phyloP scores from a whole-genome alignment of 2,797 vertebrate genomes.

The Chaetodon trifasciatus region DNA sequence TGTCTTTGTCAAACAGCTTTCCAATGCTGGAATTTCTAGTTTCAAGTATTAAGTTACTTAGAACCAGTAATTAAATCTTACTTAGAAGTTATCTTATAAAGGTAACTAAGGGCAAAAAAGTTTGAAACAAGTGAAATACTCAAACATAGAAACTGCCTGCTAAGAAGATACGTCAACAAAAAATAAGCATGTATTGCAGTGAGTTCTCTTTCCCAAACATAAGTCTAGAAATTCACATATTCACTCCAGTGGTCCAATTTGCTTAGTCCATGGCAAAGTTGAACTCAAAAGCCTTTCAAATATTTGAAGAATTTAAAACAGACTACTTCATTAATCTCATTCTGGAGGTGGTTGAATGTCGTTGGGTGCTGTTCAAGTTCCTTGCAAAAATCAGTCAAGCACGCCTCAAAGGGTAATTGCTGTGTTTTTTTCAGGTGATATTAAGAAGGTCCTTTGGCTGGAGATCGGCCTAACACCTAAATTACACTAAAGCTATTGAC shows the following conservation, averaged over 20 bases:
- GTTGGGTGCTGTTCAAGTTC: constrained; percentile 10
- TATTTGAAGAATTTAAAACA: constrained; percentile 17
- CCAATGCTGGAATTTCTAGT: too few species aligned
- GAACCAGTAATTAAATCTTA: too few species aligned
- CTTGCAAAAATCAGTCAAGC: constrained; percentile 46
- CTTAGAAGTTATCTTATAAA: too few species aligned
- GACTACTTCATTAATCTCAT: constrained; percentile 28
- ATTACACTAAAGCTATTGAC: constrained; percentile 40
- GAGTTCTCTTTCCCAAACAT: background rate
- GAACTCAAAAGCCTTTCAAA: constrained; percentile 26
- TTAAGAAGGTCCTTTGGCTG: constrained; percentile 38
- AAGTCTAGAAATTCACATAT: background rate
- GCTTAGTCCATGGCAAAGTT: constrained; percentile 13
- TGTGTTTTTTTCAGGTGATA: constrained; percentile 18
- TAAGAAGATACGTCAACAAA: too few species aligned
- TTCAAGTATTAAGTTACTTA: too few species aligned
- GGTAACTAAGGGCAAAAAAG: too few species aligned
- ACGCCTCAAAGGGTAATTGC: constrained; percentile 44
- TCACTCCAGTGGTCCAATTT: constrained; percentile 4
- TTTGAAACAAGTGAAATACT: too few species aligned
- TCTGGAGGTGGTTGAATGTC: constrained; percentile 22
- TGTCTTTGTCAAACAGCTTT: too few species aligned
- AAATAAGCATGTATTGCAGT: too few species aligned
- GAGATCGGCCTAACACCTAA: constrained; percentile 44
- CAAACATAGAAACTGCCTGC: too few species aligned